Base-by-base conservation (phyloP, 1,140 invertebrate species). In the Drosophila melanica region DNA sequence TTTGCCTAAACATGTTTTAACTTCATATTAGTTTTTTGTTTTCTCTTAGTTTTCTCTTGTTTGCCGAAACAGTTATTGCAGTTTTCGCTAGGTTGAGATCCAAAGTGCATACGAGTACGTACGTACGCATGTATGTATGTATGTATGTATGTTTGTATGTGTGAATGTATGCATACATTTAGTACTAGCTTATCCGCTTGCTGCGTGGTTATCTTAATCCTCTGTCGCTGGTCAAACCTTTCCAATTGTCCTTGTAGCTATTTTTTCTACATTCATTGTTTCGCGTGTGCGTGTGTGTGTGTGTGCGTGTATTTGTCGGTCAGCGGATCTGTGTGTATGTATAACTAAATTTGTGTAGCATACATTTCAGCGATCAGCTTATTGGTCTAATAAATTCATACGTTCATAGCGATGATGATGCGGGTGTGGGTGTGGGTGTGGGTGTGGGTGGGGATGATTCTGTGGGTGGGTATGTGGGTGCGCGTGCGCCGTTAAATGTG, bases 331-430 rank as follows among this genome's bases (percentile, higher is more conserved):
- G 12, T 14, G 39, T 47, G n/a, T 23, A 11, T 27, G 27, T 23
- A 16, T 41, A 65, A 54, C 14, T 65, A 4, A 64, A 53, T 42
- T 12, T 45, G 42, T 50, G 48, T 69, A 51, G 66, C 50, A 75
- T 51, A 65, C 55, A 72, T 77, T 65, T 67, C 14, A 23, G 66
- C 78, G 62, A 42, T 55, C 16, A 42, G 50, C 75, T 90, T 87
- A 91, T 81, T 90, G 90, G 39, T 91, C 87, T 79, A 91, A 41
- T 77, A 90, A 85, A 89, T 91, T 90, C 79, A 91, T 91, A 67
- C 82, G 80, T 73, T 90, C 89, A 48, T 90, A 90, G 39, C 76
- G 75, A 86, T 90, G 74, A 53, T 89, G 77, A 47, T 79, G 44
- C 18, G 64, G 45, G 18, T 80, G 78, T 37, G 69, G 39, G 50